Evolutionary conservation across 2,113 vertebrate species (phyloP).

Genomic region (Mustela nigripes): DNA sequence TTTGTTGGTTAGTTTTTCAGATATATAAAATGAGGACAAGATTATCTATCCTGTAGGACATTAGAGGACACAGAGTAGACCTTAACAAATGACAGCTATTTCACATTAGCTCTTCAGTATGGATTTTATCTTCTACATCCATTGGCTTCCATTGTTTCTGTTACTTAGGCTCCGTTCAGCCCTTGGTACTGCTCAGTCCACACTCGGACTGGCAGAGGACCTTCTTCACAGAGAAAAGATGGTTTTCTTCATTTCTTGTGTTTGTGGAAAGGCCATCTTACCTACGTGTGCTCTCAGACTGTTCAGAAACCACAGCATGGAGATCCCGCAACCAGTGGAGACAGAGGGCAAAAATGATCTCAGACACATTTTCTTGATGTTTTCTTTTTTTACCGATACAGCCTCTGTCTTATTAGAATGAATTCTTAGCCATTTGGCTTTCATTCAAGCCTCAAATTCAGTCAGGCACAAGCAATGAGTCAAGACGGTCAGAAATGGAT

Average conservation of each 20-base stretch:
- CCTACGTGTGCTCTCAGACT: neutral
- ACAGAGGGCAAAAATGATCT: neutral
- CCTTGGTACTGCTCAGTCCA: neutral
- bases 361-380: neutral
- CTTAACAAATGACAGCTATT: neutral
- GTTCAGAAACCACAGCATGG: neutral
- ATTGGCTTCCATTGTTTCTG: neutral
- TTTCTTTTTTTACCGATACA: neutral
- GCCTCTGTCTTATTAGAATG: neutral
- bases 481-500: neutral
- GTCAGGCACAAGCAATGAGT: neutral
- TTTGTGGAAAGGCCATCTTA: constrained; percentile 7
- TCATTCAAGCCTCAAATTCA: neutral
- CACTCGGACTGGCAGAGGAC: neutral
- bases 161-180: neutral
- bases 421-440: neutral
- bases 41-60: neutral
- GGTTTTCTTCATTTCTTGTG: neutral
- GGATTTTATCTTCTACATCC: neutral
- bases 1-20: constrained; percentile 26
- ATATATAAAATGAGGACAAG: neutral
- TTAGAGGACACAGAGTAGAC: neutral
- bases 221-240: neutral
- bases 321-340: neutral
- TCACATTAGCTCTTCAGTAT: neutral